Evolutionary conservation across 2,113 vertebrate genomes (phyloP), one percentile per base, ranked within the genome.

Genomic region (Aegithalos caudatus): DNA sequence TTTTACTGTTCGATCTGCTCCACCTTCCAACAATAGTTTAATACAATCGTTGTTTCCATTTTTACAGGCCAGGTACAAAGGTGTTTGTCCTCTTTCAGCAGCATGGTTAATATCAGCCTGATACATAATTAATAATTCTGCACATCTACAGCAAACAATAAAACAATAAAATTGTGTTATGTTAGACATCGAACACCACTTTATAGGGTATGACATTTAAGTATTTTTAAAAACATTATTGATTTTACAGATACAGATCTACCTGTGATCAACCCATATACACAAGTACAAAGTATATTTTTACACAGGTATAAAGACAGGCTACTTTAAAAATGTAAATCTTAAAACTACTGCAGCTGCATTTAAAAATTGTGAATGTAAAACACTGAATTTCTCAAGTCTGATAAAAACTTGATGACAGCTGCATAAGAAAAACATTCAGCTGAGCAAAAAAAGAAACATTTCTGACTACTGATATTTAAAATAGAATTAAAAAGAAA

Each of bases 21-120:
- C 98, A 91, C 97, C 94, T 88, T 98, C 97, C 97, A 99, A 95
- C 96, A 99, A 97, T 28, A 98, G 92, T 90, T 97, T 98, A 88
- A 98, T 97, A 93, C 98, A 99, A 96, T 98, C 97, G 25, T 97
- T 95, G 81, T 96, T 97, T 97, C 99, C 99, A 12, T 98, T 98
- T 97, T 98, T 98, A 96, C 99, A 98, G 96, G 99, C 98, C 97
- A 99, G 96, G 96, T 98, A 98, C 60, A 99, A 98, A 91, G 99
- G 97, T 69, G 98, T 99, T 96, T 98, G 98, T 85, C 98, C 99
- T 96, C 96, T 98, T 57, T 97, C 95, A 95, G 98, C 98, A 97
- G 97, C 96, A 48, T 97, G 92, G 92, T 99, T 98, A 97, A 99
- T 97, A 88, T 99, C 96, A 96, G 98, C 98, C 95, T 98, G 97